Evolutionary conservation across 2,888 invertebrate genomes (phyloP), one percentile per base, ranked within the genome.

Genomic region (Zhuqinia jingwanae): DNA sequence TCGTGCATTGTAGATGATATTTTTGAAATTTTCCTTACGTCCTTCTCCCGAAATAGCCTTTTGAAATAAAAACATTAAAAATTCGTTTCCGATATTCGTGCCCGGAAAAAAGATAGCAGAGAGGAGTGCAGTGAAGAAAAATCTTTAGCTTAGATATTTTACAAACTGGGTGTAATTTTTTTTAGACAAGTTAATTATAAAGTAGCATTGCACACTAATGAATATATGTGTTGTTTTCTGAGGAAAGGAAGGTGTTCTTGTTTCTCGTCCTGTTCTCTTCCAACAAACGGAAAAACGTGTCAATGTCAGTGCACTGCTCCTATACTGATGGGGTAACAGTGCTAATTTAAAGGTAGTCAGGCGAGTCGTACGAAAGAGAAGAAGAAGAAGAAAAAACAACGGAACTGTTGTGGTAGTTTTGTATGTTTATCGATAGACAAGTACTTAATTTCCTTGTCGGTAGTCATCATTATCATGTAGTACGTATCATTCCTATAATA

Each of bases 201-300:
- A 65, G 17, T 25, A 65, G 36, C 36, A 45, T 8, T 36, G 36
- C n/a, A n/a, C n/a, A n/a, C n/a, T 47, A 27, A n/a, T n/a, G 20
- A 15, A 27, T 63, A 30, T 15, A 63, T 63, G 60, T 63, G 27
- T 15, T n/a, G n/a, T 30, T 58, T 13, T 60, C 22, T 30, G 25
- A 75, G 83, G 83, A 83, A n/a, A 83, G 83, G 83, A 83, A 83
- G 76, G 83, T 65, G 65, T 82, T n/a, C n/a, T n/a, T 76, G 76
- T 83, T 65, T 76, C 50, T 70, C 42, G 36, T 36, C n/a, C n/a
- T 65, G 30, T 36, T 81, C 77, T 63, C 42, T 73, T 27, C 47
- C 45, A 36, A 80, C 45, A 36, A 80, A 58, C 68, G 79, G 70
- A 70, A 75, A 65, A 60, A 58, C 77, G 77, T 77, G 77, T 77